phyloP scores from a whole-genome alignment of 2,797 vertebrate genomes.

The Crenuchus spilurus region DNA sequence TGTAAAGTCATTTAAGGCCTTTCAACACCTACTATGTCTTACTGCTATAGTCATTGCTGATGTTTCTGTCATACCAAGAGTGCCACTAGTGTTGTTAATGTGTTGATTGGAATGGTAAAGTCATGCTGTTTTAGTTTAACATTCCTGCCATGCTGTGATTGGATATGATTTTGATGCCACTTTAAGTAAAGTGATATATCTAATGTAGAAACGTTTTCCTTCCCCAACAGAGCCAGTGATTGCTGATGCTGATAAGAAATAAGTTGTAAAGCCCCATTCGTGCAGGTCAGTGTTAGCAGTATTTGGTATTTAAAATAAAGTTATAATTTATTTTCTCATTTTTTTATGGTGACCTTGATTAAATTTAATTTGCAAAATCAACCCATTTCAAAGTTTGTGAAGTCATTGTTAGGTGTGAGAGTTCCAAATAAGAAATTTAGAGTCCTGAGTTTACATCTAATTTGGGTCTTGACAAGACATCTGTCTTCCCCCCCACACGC shows the following conservation, averaged over 20 bases:
- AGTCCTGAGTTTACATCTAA: slow-evolving; percentile 56
- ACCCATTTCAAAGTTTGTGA: not conserved
- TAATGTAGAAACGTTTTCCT: slow-evolving; percentile 41
- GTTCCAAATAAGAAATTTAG: slow-evolving; percentile 35
- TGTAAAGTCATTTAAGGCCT: slow-evolving; percentile 11
- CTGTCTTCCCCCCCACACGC: slow-evolving; percentile 54
- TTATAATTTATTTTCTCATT: not conserved
- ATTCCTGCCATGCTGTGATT: not conserved
- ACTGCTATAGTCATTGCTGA: not conserved
- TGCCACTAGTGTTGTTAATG: not conserved
- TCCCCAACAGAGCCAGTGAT: slow-evolving; percentile 64
- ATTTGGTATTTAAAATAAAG: not conserved
- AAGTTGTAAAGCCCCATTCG: slow-evolving; percentile 55
- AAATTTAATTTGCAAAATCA: not conserved
- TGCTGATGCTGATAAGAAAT: slow-evolving; percentile 75
- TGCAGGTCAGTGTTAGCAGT: slow-evolving; percentile 66
- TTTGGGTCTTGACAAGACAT: slow-evolving; percentile 61
- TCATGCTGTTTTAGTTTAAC: not conserved
- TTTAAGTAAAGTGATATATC: not conserved
- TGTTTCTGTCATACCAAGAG: not conserved
- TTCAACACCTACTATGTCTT: not conserved
- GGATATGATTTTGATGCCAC: too few species aligned
- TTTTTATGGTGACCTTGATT: too few species aligned
- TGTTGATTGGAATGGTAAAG: not conserved
- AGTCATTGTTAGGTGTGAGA: slow-evolving; percentile 5